A percentile compares a stretch with the other conserved stretches of the same genome.
Conservation (phyloP, 2,888 invertebrate species). For the Ophioninae sp. region DNA sequence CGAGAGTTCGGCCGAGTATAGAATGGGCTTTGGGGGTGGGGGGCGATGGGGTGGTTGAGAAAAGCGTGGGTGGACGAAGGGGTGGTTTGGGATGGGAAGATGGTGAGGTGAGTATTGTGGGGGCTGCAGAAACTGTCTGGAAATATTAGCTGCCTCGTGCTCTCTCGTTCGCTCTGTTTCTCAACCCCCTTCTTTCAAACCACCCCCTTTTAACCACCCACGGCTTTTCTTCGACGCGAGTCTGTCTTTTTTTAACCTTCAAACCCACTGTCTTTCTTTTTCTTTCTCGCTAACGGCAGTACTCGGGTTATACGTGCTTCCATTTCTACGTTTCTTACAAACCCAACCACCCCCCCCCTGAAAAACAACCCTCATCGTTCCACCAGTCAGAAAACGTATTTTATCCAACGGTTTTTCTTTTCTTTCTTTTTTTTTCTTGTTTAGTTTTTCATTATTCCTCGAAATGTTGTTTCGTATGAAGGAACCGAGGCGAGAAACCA, state of each 20-base stretch:
- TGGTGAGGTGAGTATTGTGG: constrained; percentile 59
- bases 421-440: background rate
- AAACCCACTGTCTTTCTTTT: constrained; percentile 31
- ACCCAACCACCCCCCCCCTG: constrained; percentile 14
- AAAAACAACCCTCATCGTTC: constrained; percentile 49
- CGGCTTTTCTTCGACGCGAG: constrained; percentile 21
- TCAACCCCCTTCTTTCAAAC: constrained; percentile 37
- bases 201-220: constrained; percentile 4
- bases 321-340: constrained; percentile 41
- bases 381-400: constrained; percentile 37
- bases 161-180: constrained; percentile 48
- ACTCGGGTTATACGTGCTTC: constrained; percentile 57
- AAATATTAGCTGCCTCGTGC: constrained; percentile 74
- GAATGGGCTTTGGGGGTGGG: constrained; percentile 60
- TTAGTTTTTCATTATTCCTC: background rate
- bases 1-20: constrained; percentile 67
- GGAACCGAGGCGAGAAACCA: background rate
- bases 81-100: constrained; percentile 47
- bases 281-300: constrained; percentile 44
- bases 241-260: constrained; percentile 25
- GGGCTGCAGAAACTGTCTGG: constrained; percentile 64
- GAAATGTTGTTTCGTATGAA: constrained; percentile 54
- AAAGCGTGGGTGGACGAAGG: constrained; percentile 61
- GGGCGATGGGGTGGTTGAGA: constrained; percentile 38
- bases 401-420: constrained; percentile 35